Base-by-base conservation (phyloP, 2,888 invertebrate genomes). In the Seladonia tumulorum region DNA sequence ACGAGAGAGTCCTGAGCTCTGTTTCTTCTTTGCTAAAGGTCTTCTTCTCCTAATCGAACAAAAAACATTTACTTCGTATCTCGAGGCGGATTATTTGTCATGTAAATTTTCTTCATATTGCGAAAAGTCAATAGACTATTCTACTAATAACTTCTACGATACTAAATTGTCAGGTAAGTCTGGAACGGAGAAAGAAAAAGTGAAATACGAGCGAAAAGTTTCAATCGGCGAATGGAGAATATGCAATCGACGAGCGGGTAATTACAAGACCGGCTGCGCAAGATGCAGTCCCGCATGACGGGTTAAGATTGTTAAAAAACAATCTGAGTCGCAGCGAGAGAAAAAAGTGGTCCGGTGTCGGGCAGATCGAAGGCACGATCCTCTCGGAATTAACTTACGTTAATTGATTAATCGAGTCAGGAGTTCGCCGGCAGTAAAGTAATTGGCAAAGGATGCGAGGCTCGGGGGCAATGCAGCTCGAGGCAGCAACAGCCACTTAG, bases 381-480 rank as follows among this genome's bases (percentile, higher is more conserved):
- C 74, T 75, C 42, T 72, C 60, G 47, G 60, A 83, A 83, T 79
- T 82, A 86, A 89, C 81, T 90, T 86, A 81, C 85, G 90, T 91
- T 90, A 90, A 91, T 87, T 87, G 85, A 88, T 91, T 90, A 91
- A 90, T 89, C 83, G 82, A 91, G 88, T 91, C 87, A 88, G 88
- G 87, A 86, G 88, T 90, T 88, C 76, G 89, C 87, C 81, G 90
- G 89, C 87, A 83, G 87, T 89, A 89, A 91, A 92, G 91, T 93
- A 93, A 93, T 93, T 93, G 92, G 91, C 91, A 91, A 93, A 92
- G 91, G 92, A 91, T 91, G 89, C 90, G 90, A 90, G 90, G 88
- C 90, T 85, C 88, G 88, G 39, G 85, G 84, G 81, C 80, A 70
- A 85, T 90, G 90, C 91, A 87, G 92, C 92, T 92, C 86, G 89